These are phyloP conservation scores for Charaxes varanes DNA, from an alignment of 1,140 invertebrate species.

Conservation along the genomic window DNA sequence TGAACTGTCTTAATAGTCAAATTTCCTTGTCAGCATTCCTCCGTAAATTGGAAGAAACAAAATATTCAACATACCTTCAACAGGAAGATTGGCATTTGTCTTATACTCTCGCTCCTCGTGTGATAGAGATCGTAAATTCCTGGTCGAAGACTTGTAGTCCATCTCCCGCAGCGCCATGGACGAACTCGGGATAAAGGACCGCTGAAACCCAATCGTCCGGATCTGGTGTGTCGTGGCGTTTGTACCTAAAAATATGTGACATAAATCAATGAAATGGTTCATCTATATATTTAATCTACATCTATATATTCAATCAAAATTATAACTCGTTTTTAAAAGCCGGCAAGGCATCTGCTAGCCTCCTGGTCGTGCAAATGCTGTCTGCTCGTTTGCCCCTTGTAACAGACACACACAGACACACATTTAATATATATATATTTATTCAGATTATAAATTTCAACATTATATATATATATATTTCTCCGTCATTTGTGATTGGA, in stretches of 20 bases:
- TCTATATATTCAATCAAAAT: too few relatives aligned
- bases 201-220: conserved; percentile 46
- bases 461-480: too few relatives aligned
- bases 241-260: conserved; percentile 37
- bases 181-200: conserved; percentile 43
- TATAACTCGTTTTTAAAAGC: too few relatives aligned
- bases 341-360: too few relatives aligned
- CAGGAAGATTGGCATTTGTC: conserved; percentile 54
- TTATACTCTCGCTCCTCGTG: conserved; percentile 64
- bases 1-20: too few relatives aligned
- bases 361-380: too few relatives aligned
- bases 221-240: conserved; percentile 52
- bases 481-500: too few relatives aligned
- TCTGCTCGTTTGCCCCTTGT: too few relatives aligned
- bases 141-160: conserved; percentile 51
- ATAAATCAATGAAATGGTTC: conserved; percentile 2
- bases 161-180: conserved; percentile 46
- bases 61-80: conserved; percentile 41
- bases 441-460: too few relatives aligned
- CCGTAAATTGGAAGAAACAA: neutral
- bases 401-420: too few relatives aligned
- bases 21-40: neutral
- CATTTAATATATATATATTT: too few relatives aligned
- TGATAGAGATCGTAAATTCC: conserved; percentile 44
- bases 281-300: too few relatives aligned